Conservation (phyloP, 2,888 invertebrate genomes). For the Cryptocephalus moraei region DNA sequence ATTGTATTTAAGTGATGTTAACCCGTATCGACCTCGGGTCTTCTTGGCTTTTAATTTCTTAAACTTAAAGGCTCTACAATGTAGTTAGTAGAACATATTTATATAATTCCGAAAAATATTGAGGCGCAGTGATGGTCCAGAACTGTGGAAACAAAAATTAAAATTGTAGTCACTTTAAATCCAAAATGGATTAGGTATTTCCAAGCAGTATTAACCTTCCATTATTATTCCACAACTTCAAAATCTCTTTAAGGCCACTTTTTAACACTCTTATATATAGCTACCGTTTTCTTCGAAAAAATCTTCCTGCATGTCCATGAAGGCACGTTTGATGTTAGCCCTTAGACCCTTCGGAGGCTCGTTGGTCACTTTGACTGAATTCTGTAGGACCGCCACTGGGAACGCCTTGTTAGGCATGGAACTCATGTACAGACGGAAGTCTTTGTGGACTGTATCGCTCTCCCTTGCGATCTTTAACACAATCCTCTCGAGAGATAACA, state of each 20-base stretch:
- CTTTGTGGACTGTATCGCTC: conserved; percentile 50
- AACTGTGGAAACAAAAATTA: too few relatives aligned
- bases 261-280: conserved; percentile 1
- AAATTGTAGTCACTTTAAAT: too few relatives aligned
- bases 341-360: conserved; percentile 88
- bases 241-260: too few relatives aligned
- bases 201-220: too few relatives aligned
- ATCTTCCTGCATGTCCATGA: conserved; percentile 63
- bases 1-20: too few relatives aligned
- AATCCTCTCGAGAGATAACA: conserved; percentile 71
- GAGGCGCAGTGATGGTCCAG: neutral
- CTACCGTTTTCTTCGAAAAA: conserved; percentile 75
- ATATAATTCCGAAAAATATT: too few relatives aligned
- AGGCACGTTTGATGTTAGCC: conserved; percentile 78
- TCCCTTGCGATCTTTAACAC: conserved; percentile 63
- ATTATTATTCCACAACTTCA: too few relatives aligned
- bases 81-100: too few relatives aligned
- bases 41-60: too few relatives aligned
- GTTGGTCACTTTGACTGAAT: conserved; percentile 88
- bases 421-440: conserved; percentile 77
- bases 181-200: too few relatives aligned
- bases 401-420: conserved; percentile 82
- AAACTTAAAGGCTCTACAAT: too few relatives aligned
- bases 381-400: conserved; percentile 84
- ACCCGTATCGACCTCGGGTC: too few relatives aligned